phyloP scores from a whole-genome alignment of 64 coral and sea anemone genomes.

The Acropora yongei region DNA sequence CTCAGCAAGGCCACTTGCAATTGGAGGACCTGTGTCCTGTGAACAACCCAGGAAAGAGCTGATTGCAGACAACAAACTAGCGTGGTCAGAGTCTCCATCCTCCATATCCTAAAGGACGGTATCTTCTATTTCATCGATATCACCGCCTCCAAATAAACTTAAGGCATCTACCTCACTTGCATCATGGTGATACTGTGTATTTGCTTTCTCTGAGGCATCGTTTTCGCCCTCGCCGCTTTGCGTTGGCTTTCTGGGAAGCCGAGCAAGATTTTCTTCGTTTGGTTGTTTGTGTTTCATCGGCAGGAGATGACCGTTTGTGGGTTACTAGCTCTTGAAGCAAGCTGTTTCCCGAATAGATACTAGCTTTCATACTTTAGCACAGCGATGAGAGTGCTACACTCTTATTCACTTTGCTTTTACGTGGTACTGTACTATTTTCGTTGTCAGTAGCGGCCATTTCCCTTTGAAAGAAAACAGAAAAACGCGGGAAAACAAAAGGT shows the following conservation, averaged over 20 bases:
- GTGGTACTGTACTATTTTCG: not conserved
- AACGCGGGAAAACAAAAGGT: not conserved
- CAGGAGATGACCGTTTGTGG: not conserved
- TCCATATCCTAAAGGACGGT: no score
- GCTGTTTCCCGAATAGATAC: not conserved
- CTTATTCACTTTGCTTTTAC: not conserved
- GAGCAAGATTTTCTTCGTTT: not conserved
- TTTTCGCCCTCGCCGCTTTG: not conserved
- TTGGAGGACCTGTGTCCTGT: no score
- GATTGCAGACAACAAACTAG: no score
- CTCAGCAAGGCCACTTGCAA: no score
- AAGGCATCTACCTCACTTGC: not conserved
- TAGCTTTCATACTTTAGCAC: not conserved
- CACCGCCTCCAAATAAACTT: not conserved
- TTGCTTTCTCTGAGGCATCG: not conserved
- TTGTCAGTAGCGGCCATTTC: slow-evolving; percentile 3
- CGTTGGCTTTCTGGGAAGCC: not conserved
- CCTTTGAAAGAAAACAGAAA: not conserved
- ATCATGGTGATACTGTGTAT: not conserved
- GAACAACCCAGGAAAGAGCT: no score
- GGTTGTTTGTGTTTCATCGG: not conserved
- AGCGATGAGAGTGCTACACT: not conserved
- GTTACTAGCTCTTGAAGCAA: not conserved
- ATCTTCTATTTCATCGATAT: not conserved
- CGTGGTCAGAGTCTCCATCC: no score